Evolutionary conservation across 2,888 invertebrate genomes (phyloP).

Genomic region (Neoitamus cyanurus): DNA sequence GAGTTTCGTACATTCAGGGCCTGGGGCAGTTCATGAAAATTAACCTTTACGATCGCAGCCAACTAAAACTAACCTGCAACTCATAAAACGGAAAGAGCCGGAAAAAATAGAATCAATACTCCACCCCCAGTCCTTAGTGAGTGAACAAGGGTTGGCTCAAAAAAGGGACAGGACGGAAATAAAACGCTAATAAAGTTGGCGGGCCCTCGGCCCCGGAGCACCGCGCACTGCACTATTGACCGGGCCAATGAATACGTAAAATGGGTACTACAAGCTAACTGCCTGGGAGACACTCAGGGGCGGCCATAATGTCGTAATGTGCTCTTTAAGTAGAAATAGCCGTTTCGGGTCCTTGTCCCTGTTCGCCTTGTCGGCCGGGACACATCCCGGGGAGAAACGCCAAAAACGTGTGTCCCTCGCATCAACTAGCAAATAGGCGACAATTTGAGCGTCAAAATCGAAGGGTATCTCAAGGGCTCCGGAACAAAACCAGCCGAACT

Average conservation of each 20-base stretch:
- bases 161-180: not conserved
- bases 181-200: not conserved
- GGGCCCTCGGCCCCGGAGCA: not conserved
- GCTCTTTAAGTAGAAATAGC: not conserved
- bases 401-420: not conserved
- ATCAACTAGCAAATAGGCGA: not conserved
- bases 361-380: not conserved
- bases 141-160: not conserved
- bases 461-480: not conserved
- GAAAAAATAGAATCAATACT: not conserved
- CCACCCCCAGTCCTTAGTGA: not conserved
- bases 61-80: not conserved
- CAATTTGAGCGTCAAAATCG: slow-evolving; percentile 1
- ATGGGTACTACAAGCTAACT: not conserved
- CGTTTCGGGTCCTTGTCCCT: not conserved
- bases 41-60: not conserved
- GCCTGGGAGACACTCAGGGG: not conserved
- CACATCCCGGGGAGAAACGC: not conserved
- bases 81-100: not conserved
- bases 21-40: not conserved
- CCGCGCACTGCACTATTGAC: not conserved
- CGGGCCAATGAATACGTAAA: not conserved
- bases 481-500: not conserved
- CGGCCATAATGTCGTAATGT: not conserved
- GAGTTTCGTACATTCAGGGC: not conserved